These are phyloP conservation scores for Xanthostigma xanthostigma DNA, from an alignment of 2,888 invertebrate genomes.

Conservation along the genomic window DNA sequence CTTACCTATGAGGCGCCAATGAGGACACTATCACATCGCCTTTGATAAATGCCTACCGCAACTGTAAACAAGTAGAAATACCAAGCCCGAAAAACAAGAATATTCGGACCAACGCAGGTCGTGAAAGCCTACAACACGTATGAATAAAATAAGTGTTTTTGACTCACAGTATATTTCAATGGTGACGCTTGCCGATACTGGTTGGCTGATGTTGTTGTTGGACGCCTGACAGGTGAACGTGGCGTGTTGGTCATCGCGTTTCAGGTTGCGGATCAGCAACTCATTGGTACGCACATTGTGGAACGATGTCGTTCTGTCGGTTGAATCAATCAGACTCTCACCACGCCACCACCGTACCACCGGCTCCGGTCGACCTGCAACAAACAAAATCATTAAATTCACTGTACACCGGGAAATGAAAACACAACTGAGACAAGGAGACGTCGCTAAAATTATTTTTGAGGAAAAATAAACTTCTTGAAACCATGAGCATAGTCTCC, in stretches of 20 bases:
- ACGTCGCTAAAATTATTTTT: neutral
- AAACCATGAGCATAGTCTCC: no score
- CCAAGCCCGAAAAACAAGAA: no score
- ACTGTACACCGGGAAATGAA: neutral
- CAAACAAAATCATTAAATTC: slow-evolving; percentile 3
- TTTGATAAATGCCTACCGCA: no score
- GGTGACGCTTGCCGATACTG: slow-evolving; percentile 50
- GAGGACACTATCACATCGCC: no score
- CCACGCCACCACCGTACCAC: slow-evolving; percentile 64
- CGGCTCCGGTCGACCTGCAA: slow-evolving; percentile 56
- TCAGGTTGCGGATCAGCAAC: slow-evolving; percentile 41
- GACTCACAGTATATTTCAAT: slow-evolving; percentile 63
- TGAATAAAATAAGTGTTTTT: slow-evolving; percentile 2
- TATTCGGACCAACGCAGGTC: no score
- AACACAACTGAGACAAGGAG: neutral
- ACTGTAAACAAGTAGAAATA: no score
- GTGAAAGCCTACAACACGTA: no score
- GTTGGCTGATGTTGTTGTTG: slow-evolving; percentile 56
- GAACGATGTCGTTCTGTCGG: slow-evolving; percentile 34
- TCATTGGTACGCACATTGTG: slow-evolving; percentile 40
- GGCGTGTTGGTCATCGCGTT: slow-evolving; percentile 56
- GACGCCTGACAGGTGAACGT: slow-evolving; percentile 64
- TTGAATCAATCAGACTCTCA: slow-evolving; percentile 43
- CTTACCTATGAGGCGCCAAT: no score
- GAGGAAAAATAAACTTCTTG: no score